Conservation (phyloP, 2,113 vertebrate species). For the Labeo rohita region DNA sequence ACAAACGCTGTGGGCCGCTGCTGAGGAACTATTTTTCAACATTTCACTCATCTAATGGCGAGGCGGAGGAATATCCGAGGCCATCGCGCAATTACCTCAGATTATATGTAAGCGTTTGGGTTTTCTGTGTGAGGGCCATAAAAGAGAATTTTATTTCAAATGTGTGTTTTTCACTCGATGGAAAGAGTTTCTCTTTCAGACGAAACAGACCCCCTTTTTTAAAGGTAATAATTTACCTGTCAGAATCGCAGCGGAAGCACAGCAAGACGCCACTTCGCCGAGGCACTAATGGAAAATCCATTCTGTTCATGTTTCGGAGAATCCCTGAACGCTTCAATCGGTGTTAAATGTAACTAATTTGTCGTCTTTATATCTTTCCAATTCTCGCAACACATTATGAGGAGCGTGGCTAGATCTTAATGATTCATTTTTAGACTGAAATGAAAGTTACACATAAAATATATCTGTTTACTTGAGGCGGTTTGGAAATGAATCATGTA, state of each 20-base stretch:
- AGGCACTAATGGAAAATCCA: constrained; percentile 51
- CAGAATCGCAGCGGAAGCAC: constrained; percentile 69
- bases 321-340: neutral
- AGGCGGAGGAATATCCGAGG: constrained; percentile 46
- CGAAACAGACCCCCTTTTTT: constrained; percentile 66
- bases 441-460: neutral
- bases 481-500: neutral
- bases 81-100: constrained; percentile 59
- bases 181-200: constrained; percentile 71
- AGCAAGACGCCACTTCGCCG: constrained; percentile 62
- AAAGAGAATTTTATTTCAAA: constrained; percentile 68
- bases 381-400: neutral
- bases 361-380: constrained; percentile 29
- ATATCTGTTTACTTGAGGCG: neutral
- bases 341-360: constrained; percentile 39
- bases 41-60: constrained; percentile 29
- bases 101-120: constrained; percentile 71
- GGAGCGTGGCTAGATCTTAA: neutral
- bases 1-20: constrained; percentile 65
- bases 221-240: constrained; percentile 79
- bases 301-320: constrained; percentile 32
- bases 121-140: constrained; percentile 65
- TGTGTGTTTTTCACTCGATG: constrained; percentile 65
- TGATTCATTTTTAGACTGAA: neutral
- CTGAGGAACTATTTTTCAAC: constrained; percentile 22